Base-by-base conservation (phyloP, 2,113 vertebrate species). In the Cynoglossus semilaevis region DNA sequence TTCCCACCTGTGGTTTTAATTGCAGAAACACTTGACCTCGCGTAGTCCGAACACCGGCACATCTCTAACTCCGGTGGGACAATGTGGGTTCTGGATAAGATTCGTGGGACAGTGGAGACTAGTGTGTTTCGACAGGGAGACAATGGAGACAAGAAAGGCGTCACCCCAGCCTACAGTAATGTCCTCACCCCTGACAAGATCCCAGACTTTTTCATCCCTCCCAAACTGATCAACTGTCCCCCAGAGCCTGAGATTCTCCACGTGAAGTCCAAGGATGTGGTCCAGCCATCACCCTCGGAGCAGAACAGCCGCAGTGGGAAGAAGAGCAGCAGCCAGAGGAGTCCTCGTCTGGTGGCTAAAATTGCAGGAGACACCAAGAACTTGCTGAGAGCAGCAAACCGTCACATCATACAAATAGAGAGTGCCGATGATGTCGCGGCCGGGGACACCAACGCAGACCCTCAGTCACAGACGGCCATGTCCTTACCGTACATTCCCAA, bases 151-250 rank as follows among this genome's bases (percentile, higher is more conserved):
- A 84, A 85, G 59, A 87, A 89, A 67, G 64, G 76, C 43, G 49
- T 85, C 22, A 82, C 91, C 0, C 88, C 93, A 9, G 67, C 90
- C 13, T 95, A 95, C 87, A 94, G 94, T 87, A 99, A 99, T 7
- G 95, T 99, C 63, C 93, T 99, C 79, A 97, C 96, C 1, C 96
- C 96, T 0, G 96, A 98, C 85, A 98, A 97, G 77, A 99, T 98
- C 84, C 96, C 96, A 0, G 96, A 98, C 79, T 98, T 99, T 67
- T 99, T 98, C 76, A 99, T 98, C 68, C 96, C 96, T 0, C 96
- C 95, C 1, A 98, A 96, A 80, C 90, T 99, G 29, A 90, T 91
- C 7, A 88, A 89, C 6, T 88, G 77, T 0, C 90, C 94, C 0
- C 53, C 92, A 0, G 96, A 97, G 63, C 85, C 79, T 0, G 94